These are phyloP conservation scores for Pseudomyrmex concolor DNA, from an alignment of 1,140 invertebrate genomes.

Conservation along the genomic window DNA sequence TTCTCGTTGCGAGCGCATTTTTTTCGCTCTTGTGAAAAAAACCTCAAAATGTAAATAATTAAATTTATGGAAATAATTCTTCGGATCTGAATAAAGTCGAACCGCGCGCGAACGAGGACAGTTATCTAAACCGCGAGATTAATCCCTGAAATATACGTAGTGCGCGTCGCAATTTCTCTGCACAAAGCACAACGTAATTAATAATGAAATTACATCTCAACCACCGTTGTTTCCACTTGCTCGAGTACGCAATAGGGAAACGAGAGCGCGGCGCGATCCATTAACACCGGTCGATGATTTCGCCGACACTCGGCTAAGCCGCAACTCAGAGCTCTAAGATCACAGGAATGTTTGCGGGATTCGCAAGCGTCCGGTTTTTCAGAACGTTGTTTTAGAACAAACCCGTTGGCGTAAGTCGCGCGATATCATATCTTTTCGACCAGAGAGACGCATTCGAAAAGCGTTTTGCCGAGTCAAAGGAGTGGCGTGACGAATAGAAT, in stretches of 20 bases:
- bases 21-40: background rate
- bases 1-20: background rate
- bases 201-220: constrained; percentile 58
- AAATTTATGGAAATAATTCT: background rate
- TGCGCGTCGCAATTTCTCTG: background rate
- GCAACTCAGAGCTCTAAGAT: background rate
- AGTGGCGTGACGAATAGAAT: background rate
- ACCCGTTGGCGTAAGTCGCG: background rate
- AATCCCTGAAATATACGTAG: too few relatives aligned
- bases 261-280: constrained; percentile 22
- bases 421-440: constrained; percentile 23
- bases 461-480: constrained; percentile 31
- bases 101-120: background rate
- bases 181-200: constrained; percentile 16
- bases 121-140: background rate
- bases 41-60: background rate
- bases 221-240: constrained; percentile 36
- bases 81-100: background rate
- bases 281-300: constrained; percentile 27
- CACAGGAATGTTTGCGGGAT: constrained; percentile 3
- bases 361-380: background rate
- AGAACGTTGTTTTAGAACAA: constrained; percentile 10
- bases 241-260: constrained; percentile 35
- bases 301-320: constrained; percentile 16
- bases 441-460: constrained; percentile 22